Base-by-base conservation (phyloP, 2,888 invertebrate species). In the Ligdia adustata region DNA sequence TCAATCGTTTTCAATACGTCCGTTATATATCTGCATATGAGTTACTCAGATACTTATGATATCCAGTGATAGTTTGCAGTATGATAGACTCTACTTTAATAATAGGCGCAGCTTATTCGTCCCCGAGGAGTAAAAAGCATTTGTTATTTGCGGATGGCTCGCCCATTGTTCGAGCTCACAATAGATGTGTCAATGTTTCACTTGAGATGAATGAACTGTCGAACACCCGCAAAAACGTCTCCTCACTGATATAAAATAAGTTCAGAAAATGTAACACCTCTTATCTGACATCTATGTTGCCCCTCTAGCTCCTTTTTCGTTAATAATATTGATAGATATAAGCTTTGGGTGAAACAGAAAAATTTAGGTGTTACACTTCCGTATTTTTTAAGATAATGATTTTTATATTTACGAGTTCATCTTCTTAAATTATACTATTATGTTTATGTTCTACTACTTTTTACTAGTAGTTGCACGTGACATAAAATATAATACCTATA, bases 111-210 rank as follows among this genome's bases (percentile, higher is more conserved):
- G 28, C 40, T 40, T 40, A 41, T 41, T 47, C 35, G 31, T 9
- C 41, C 2, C 31, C 31, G 13, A 29, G 41, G 31, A 37, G 31
- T 47, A 35, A 41, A 40, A 50, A 29, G 40, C 37, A 34, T 78
- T 82, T 76, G 72, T 70, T 73, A 67, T 51, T 48, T 39, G 50
- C 12, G 35, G 42, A 37, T 69, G 62, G 60, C 60, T 67, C 52
- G 55, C 48, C 74, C 66, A 83, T 87, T 88, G 86, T 87, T 80
- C 75, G 62, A 63, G 69, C 62, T 67, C 64, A 87, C 84, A 88
- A 87, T 80, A 69, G 82, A 75, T 74, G 79, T 83, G 86, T 84
- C 85, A 85, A 84, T 85, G 84, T 83, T 82, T 79, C 77, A 77
- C 71, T 77, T 64, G 70, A 77, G 73, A 78, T 79, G 79, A 85